A percentile compares a stretch with the other conserved stretches of the same genome.
Conservation (phyloP, 2,113 vertebrate species). For the Lontra canadensis region DNA sequence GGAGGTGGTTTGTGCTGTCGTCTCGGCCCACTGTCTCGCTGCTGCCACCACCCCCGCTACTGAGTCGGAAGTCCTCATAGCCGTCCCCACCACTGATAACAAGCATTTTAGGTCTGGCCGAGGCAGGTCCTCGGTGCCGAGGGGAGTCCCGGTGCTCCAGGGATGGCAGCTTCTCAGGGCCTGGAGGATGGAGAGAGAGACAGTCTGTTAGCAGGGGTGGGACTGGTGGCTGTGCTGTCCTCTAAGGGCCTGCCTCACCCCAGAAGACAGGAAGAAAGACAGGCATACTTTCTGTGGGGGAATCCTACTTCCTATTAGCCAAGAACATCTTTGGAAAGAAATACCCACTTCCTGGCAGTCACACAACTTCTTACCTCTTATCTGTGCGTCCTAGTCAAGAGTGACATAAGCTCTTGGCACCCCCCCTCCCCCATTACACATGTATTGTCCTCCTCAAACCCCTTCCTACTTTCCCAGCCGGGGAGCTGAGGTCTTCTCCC, state of each 20-base stretch:
- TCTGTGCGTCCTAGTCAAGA: background rate
- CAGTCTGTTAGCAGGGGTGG: background rate
- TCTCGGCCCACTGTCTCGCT: constrained; percentile 96
- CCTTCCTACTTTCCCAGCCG: background rate
- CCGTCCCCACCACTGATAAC: constrained; percentile 97
- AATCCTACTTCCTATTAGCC: background rate
- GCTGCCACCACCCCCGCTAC: constrained; percentile 83
- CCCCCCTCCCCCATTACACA: background rate
- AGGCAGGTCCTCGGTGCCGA: constrained; percentile 82
- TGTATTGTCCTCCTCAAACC: background rate
- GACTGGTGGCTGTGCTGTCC: background rate
- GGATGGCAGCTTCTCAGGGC: constrained; percentile 83
- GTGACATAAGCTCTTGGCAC: no score
- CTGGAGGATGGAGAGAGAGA: constrained; percentile 58
- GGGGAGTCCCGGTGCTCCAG: constrained; percentile 88
- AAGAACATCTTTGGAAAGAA: background rate
- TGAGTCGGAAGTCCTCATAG: constrained; percentile 96
- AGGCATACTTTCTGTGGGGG: background rate
- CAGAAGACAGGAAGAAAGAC: background rate
- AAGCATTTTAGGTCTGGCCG: constrained; percentile 91
- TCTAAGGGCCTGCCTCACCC: background rate
- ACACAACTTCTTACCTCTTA: background rate
- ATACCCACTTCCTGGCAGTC: background rate
- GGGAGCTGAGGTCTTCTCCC: background rate
- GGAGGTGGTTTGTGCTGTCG: constrained; percentile 98